Base-by-base conservation (phyloP, 2,888 invertebrate species). In the Limnephilus marmoratus region DNA sequence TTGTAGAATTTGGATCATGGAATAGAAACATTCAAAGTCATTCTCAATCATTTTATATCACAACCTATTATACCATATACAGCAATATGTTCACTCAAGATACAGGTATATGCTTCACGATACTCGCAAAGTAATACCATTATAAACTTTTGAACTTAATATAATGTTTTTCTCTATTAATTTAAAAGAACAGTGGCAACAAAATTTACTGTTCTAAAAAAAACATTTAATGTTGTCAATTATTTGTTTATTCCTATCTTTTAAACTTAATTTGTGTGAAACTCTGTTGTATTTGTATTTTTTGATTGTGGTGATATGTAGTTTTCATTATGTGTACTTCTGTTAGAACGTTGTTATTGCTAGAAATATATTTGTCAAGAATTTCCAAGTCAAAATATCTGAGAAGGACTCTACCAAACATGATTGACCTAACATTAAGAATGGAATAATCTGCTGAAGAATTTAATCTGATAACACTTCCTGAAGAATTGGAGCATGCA, bases 1-100 rank as follows among this genome's bases (percentile, higher is more conserved):
- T 34, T 34, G 85, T 85, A 85, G 85, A 85, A 34, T 85, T 85
- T 85, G 85, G 34, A 41, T 41, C 85, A 85, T 85, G 11, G 85
- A n/a, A 85, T 85, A 45, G 85, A 37, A 85, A 34, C 82, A 82
- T 82, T 82, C 13, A 13, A 82, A 34, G 29, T 82, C 31, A 82
- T 31, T 82, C 31, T 82, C 82, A 82, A 31, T 18, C 82, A 68
- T 68, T 68, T 68, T 68, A 68, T 82, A 34, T 82, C 34, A 29
- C 34, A 82, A 82, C 82, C 13, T 31, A 15, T 82, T 82, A 82
- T 82, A 82, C 82, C 82, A 34, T 29, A 82, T 82, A 82, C 82
- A 82, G 34, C 82, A 82, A 31, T 34, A 82, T 9, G 29, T 11
- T 34, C 29, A 82, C 82, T 31, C 82, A 82, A 82, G 31, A 34